These are phyloP conservation scores for Thrips palmi DNA, from an alignment of 1,140 invertebrate species.

Conservation along the genomic window DNA sequence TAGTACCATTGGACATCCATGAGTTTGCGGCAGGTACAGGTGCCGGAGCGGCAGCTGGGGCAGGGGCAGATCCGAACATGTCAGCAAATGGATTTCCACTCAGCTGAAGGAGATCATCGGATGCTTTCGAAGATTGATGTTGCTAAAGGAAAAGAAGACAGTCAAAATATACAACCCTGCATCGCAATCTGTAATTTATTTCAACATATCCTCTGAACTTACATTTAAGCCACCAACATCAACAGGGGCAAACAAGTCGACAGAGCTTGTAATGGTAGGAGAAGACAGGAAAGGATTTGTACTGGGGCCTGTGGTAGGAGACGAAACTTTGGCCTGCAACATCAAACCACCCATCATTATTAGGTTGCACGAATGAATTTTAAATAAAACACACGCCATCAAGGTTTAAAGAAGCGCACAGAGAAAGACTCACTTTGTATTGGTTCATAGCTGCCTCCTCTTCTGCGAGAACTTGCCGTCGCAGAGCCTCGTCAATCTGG, in stretches of 20 bases:
- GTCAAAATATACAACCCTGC: no score
- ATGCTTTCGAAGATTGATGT: conserved; percentile 40
- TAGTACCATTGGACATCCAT: conserved; percentile 52
- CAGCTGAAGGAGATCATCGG: conserved; percentile 76
- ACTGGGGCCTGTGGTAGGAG: conserved; percentile 37
- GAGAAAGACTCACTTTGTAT: conserved; percentile 54
- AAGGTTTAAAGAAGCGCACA: no score
- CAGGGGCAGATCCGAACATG: conserved; percentile 44
- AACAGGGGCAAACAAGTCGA: conserved; percentile 47
- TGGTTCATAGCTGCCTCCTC: conserved; percentile 90
- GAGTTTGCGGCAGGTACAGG: conserved; percentile 10
- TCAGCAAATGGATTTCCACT: conserved; percentile 81
- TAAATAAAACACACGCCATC: no score
- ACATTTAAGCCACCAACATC: background rate
- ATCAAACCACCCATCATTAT: conserved; percentile 1
- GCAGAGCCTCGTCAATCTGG: conserved; percentile 65
- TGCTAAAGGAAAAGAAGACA: conserved; percentile 11
- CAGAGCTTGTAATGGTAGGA: conserved; percentile 41
- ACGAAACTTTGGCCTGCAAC: conserved; percentile 56
- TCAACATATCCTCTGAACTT: background rate
- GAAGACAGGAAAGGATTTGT: conserved; percentile 73
- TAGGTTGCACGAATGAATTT: background rate
- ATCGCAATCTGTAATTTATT: background rate
- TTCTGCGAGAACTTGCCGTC: conserved; percentile 76
- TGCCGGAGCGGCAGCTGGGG: conserved; percentile 17